A percentile compares a stretch with the other conserved stretches of the same genome.
Evolutionary conservation across 2,797 vertebrate genomes (phyloP).

Genomic region (Graptemys geographica): DNA sequence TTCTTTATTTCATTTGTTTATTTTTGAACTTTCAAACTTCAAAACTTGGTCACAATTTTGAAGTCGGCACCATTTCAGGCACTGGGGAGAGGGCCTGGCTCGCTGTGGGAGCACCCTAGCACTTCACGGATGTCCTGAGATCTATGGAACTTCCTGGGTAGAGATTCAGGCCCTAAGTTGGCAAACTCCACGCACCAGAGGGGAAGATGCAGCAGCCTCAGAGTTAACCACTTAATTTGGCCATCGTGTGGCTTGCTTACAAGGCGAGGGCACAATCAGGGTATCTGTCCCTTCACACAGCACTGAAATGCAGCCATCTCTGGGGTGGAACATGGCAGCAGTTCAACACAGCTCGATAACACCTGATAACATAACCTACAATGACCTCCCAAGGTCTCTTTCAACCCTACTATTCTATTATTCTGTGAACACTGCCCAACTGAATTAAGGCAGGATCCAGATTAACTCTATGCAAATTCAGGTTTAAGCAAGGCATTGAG

Average conservation of each 20-base stretch:
- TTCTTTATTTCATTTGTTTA: background rate
- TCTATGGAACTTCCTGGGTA: background rate
- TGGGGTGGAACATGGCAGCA: background rate
- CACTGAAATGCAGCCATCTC: background rate
- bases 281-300: background rate
- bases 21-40: too few species aligned
- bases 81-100: background rate
- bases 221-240: background rate
- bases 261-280: background rate
- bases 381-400: too few species aligned
- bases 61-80: too few species aligned
- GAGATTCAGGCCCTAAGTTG: background rate
- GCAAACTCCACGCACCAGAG: background rate
- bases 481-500: background rate
- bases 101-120: background rate
- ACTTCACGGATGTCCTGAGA: background rate
- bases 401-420: too few species aligned
- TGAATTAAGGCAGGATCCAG: background rate
- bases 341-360: background rate
- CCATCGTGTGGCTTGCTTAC: background rate
- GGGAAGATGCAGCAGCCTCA: background rate
- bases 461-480: background rate
- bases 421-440: background rate
- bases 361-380: too few species aligned
- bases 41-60: too few species aligned